phyloP scores from a whole-genome alignment of 2,797 vertebrate species.

The Dicrostonyx torquatus region DNA sequence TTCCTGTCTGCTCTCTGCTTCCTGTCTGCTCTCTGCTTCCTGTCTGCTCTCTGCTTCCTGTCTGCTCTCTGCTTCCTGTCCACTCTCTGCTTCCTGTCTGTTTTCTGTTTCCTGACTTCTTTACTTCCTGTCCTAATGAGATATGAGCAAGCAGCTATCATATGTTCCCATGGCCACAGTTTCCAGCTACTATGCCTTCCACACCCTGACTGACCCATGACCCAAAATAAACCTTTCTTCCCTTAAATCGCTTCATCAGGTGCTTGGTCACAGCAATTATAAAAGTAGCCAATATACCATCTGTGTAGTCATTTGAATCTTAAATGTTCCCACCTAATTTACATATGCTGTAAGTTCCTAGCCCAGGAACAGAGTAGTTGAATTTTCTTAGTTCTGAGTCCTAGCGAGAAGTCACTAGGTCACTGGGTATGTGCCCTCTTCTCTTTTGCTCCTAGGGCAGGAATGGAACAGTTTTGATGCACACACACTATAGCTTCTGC shows the following conservation, averaged over 20 bases:
- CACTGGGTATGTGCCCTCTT: neutral
- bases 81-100: neutral
- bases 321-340: neutral
- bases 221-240: neutral
- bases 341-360: neutral
- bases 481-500: neutral
- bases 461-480: neutral
- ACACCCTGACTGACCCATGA: neutral
- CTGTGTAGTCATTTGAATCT: neutral
- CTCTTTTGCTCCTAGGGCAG: neutral
- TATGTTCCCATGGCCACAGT: neutral
- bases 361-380: no score
- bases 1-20: neutral
- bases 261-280: neutral
- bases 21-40: neutral
- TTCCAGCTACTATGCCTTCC: neutral
- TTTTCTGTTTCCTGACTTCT: neutral
- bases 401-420: neutral
- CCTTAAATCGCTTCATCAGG: neutral
- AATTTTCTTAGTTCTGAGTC: neutral
- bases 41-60: neutral
- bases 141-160: neutral
- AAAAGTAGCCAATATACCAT: neutral
- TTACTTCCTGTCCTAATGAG: neutral
- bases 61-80: neutral